Base-by-base conservation (phyloP, 2,113 vertebrate species). In the Cairina moschata region DNA sequence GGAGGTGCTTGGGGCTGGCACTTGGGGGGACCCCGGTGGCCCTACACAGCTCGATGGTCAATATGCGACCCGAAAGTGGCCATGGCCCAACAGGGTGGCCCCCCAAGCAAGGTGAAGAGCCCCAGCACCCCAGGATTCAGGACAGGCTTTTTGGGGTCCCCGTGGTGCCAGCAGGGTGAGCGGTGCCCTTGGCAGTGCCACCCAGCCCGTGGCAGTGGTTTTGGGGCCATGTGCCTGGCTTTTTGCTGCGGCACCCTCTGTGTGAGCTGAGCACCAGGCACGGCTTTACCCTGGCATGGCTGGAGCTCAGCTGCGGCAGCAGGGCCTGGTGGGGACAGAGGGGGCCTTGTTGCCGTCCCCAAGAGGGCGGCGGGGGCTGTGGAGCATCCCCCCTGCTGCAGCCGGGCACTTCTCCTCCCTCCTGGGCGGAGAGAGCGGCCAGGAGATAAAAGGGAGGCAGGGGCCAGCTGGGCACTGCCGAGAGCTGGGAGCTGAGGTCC, bases 371-470 rank as follows among this genome's bases (percentile, higher is more conserved):
- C 22, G 32, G 75, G 40, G 74, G 46, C 65, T 1, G 0, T 48
- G 28, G 46, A 3, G 0, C 83, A 52, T 82, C 59, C 60, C 15
- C 10, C 17, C 17, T 0, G n/a, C 86, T 87, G 63, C 13, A 34
- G 52, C 74, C 21, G 2, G 44, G 54, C 85, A 93, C 87, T 88
- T 86, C 95, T 88, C 96, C 96, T 96, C 95, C 94, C 66, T 93
- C 28, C 71, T 83, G 97, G 97, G 95, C 62, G 97, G 96, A 78
- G 93, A 91, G 76, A 95, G 44, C 78, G 90, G 72, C 25, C 86
- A 67, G 74, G 25, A 93, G 48, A 95, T 97, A 96, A 96, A 95
- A 90, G 77, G 71, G 88, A 58, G 52, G 36, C 31, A 31, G 22
- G 40, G 73, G 65, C 67, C 86, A 81, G 84, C 69, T 55, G 80